Percentiles rank a stretch among this genome's conserved stretches.
phyloP scores from a whole-genome alignment of 2,888 invertebrate genomes.

The Vanessa cardui region DNA sequence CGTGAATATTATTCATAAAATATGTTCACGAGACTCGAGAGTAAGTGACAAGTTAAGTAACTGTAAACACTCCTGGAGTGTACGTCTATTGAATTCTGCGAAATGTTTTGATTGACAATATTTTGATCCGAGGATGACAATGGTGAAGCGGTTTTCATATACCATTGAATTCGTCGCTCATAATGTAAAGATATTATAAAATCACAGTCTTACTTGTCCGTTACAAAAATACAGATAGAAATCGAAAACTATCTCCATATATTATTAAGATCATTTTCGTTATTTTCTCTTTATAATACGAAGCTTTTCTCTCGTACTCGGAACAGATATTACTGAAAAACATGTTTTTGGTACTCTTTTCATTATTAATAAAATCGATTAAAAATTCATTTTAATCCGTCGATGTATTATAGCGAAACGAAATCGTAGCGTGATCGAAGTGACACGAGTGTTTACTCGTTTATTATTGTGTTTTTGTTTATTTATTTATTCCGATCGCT shows the following conservation, averaged over 20 bases:
- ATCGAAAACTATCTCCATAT: too few species aligned
- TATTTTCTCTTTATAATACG: too few species aligned
- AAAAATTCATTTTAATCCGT: too few species aligned
- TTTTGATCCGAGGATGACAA: background rate
- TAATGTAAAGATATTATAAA: too few species aligned
- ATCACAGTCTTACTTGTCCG: too few species aligned
- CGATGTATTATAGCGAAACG: background rate
- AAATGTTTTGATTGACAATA: background rate
- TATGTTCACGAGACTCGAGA: background rate
- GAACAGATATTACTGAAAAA: too few species aligned
- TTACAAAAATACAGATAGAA: too few species aligned
- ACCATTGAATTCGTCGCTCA: background rate
- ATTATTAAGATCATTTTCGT: too few species aligned
- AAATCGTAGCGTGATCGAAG: background rate
- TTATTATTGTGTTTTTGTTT: slow-evolving; percentile 18
- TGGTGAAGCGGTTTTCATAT: background rate
- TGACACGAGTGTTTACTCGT: background rate
- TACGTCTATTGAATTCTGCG: background rate
- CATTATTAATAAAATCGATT: too few species aligned
- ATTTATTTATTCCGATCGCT: slow-evolving; percentile 27
- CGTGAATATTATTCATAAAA: background rate
- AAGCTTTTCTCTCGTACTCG: too few species aligned
- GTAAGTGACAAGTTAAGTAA: slow-evolving; percentile 5
- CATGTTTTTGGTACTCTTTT: too few species aligned
- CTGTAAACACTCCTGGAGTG: slow-evolving; percentile 1